Conservation (phyloP, 2,888 invertebrate species). For the Agapostemon virescens region DNA sequence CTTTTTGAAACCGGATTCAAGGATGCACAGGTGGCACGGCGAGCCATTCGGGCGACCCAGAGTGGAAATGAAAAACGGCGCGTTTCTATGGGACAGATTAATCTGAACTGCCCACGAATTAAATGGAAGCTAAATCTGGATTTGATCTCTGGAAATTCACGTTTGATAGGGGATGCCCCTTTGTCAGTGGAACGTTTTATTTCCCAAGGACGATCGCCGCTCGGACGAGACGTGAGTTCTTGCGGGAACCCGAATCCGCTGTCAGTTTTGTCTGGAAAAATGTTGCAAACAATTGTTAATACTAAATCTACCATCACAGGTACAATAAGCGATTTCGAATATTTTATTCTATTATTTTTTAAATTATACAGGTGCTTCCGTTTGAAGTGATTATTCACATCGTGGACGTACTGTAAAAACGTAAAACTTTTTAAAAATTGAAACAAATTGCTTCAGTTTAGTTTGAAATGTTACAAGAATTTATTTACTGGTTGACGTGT, state of each 20-base stretch:
- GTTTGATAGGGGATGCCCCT: slow-evolving; percentile 24
- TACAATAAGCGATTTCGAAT: too few relatives aligned
- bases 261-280: not conserved
- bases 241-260: not conserved
- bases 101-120: slow-evolving; percentile 45
- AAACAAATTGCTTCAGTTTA: too few relatives aligned
- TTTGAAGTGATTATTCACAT: too few relatives aligned
- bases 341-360: too few relatives aligned
- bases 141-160: slow-evolving; percentile 13
- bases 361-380: too few relatives aligned
- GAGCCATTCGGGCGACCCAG: slow-evolving; percentile 20
- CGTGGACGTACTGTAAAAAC: too few relatives aligned
- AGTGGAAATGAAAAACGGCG: slow-evolving; percentile 45
- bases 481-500: too few relatives aligned
- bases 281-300: not conserved
- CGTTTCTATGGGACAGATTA: slow-evolving; percentile 47
- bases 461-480: too few relatives aligned
- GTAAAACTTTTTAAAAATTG: too few relatives aligned
- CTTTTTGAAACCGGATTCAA: slow-evolving; percentile 74
- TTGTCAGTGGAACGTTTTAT: not conserved
- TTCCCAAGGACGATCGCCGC: not conserved
- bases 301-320: too few relatives aligned
- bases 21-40: slow-evolving; percentile 76
- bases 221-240: not conserved
- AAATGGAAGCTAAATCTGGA: slow-evolving; percentile 28